Conservation (phyloP, 2,113 vertebrate species). For the Dipodomys stephensi region DNA sequence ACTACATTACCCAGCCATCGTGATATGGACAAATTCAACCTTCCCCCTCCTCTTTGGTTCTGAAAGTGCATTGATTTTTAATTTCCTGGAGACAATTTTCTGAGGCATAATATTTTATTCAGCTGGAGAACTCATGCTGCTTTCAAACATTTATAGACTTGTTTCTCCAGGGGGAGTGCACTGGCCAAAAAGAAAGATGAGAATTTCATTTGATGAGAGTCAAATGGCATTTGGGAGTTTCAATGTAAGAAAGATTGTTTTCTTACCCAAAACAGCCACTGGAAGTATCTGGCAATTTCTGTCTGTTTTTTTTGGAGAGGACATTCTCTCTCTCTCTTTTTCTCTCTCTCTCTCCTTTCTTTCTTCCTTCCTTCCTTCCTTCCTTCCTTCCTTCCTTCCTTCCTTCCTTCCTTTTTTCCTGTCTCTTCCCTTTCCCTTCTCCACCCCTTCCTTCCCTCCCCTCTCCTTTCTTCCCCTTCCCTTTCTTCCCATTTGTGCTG, state of each 20-base stretch:
- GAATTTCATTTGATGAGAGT: conserved; percentile 10
- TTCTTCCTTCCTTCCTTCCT: no score
- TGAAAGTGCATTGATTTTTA: conserved; percentile 38
- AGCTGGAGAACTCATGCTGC: not conserved
- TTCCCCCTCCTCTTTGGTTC: not conserved
- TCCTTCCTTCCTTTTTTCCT: no score
- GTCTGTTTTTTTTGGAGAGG: not conserved
- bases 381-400: no score
- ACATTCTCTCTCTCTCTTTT: not conserved
- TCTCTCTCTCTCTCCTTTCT: no score
- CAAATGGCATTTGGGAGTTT: not conserved
- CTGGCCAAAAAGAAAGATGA: not conserved
- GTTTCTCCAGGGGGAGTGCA: conserved; percentile 35
- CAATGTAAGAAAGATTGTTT: not conserved
- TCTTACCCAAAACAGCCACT: not conserved
- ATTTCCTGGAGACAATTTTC: conserved; percentile 53
- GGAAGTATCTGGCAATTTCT: not conserved
- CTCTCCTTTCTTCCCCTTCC: no score
- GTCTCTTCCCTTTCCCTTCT: no score
- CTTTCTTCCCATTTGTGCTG: not conserved
- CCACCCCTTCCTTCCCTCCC: no score
- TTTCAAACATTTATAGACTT: conserved; percentile 51
- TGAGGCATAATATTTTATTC: conserved; percentile 49
- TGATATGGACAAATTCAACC: not conserved
- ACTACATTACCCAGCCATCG: not conserved